Evolutionary conservation across 2,888 invertebrate genomes (phyloP).

Genomic region (Brachyptera putata): DNA sequence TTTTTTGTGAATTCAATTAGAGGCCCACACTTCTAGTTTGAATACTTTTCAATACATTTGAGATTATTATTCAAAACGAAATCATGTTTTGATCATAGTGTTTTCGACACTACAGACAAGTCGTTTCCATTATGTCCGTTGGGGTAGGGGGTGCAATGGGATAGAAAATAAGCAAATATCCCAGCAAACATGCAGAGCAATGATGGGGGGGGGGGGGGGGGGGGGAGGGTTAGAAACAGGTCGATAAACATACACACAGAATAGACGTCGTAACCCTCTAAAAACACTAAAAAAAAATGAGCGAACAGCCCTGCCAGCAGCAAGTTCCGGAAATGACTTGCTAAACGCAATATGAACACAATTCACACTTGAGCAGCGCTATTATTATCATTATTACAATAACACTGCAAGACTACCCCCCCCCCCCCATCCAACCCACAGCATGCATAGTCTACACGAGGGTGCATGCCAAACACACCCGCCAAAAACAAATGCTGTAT

Average conservation of each 20-base stretch:
- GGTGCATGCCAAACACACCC: neutral
- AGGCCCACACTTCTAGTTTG: no score
- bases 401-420: slow-evolving; percentile 9
- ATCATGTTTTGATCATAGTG: no score
- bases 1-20: no score
- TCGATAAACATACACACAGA: slow-evolving; percentile 26
- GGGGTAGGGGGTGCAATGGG: slow-evolving; percentile 28
- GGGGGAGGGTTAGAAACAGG: slow-evolving; percentile 19
- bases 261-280: slow-evolving; percentile 3
- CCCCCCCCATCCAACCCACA: neutral
- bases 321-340: slow-evolving; percentile 33
- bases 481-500: neutral
- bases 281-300: slow-evolving; percentile 1
- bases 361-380: slow-evolving; percentile 30
- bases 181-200: slow-evolving; percentile 27
- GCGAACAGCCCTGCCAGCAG: neutral
- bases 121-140: slow-evolving; percentile 25
- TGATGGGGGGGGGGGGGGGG: no score
- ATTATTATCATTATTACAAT: slow-evolving; percentile 28
- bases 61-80: no score
- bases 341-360: slow-evolving; percentile 31
- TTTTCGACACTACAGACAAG: slow-evolving; percentile 26
- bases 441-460: neutral
- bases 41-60: no score
- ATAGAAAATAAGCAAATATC: slow-evolving; percentile 31